Conservation (phyloP, 2,797 vertebrate species). For the Acropternis orthonyx region DNA sequence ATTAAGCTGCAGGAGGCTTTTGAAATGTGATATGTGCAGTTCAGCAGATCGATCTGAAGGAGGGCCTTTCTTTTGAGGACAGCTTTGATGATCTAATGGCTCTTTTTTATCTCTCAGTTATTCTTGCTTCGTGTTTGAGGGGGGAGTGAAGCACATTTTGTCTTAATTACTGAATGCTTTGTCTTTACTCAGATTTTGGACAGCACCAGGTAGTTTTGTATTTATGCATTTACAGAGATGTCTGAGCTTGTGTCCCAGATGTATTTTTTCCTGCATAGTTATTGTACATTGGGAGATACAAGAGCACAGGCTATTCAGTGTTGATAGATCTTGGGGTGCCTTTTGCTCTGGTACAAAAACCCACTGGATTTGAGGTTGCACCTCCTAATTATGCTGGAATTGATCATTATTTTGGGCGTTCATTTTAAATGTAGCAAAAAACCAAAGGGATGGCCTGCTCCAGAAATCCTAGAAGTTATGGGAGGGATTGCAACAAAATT, state of each 20-base stretch:
- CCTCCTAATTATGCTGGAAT: neutral
- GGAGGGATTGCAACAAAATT: neutral
- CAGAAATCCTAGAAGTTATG: neutral
- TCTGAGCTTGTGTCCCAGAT: neutral
- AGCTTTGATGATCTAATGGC: slow-evolving; percentile 17
- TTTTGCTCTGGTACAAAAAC: neutral
- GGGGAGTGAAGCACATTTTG: neutral
- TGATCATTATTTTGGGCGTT: neutral
- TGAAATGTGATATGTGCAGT: neutral
- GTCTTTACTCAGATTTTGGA: neutral
- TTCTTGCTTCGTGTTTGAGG: neutral
- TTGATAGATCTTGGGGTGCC: neutral
- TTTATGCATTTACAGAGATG: neutral
- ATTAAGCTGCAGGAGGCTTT: slow-evolving; percentile 18
- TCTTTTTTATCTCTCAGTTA: neutral
- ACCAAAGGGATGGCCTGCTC: neutral
- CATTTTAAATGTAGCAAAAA: neutral
- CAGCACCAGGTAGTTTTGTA: neutral
- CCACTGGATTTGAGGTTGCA: neutral
- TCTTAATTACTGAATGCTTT: neutral
- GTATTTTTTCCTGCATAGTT: neutral
- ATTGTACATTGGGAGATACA: neutral
- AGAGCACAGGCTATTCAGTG: neutral
- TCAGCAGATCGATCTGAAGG: neutral
- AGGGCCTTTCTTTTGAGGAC: neutral